Percentiles rank a stretch among this genome's conserved stretches.
Conservation (phyloP, 2,797 vertebrate species). For the Schizothorax lantsangensis region DNA sequence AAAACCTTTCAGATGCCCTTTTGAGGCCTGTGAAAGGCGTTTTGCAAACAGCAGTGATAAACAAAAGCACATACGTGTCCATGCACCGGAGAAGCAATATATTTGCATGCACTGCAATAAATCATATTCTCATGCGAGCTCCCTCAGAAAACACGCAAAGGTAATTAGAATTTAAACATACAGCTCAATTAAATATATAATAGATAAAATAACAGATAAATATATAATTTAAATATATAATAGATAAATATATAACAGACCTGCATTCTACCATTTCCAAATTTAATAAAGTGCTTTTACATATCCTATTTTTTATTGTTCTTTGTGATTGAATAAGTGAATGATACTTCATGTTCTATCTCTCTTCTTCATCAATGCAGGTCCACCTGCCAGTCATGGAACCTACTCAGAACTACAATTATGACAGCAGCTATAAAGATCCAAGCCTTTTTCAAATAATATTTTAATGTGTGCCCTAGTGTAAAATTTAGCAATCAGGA, state of each 20-base stretch:
- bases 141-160: conserved; percentile 39
- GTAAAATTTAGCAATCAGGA: neutral
- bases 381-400: neutral
- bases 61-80: conserved; percentile 35
- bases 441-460: neutral
- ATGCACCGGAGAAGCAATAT: neutral
- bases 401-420: neutral
- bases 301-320: neutral
- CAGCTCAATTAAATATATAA: neutral
- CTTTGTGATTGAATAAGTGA: neutral
- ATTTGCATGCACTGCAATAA: conserved; percentile 29
- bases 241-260: neutral
- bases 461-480: neutral
- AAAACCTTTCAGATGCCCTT: conserved; percentile 32
- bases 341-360: neutral
- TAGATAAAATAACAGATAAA: no score
- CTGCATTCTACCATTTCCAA: neutral
- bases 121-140: conserved; percentile 30
- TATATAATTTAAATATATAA: no score
- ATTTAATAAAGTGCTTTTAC: neutral
- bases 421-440: neutral
- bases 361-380: neutral
- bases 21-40: conserved; percentile 17
- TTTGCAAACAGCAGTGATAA: conserved; percentile 48
- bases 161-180: neutral